A percentile compares a stretch with the other conserved stretches of the same genome.
phyloP scores from a whole-genome alignment of 2,113 vertebrate species.

The Coregonus clupeaformis region DNA sequence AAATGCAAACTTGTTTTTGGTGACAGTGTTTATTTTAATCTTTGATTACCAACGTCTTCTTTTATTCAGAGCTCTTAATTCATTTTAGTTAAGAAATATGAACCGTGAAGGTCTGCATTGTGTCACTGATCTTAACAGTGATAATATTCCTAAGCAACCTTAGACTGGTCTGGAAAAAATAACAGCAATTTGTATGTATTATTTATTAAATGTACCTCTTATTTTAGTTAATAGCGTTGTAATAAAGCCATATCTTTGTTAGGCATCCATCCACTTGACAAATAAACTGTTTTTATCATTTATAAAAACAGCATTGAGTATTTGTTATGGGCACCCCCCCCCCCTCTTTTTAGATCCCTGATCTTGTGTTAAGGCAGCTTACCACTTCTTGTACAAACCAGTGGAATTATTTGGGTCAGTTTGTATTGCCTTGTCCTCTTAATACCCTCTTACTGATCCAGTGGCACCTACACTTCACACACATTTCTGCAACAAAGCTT shows the following conservation, averaged over 20 bases:
- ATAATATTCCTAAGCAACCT: not conserved
- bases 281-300: not conserved
- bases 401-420: slow-evolving; percentile 37
- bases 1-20: slow-evolving; percentile 20
- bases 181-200: slow-evolving; percentile 28
- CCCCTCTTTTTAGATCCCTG: not conserved
- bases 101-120: slow-evolving; percentile 10
- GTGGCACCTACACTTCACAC: slow-evolving; percentile 56
- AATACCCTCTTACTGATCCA: slow-evolving; percentile 40
- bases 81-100: slow-evolving; percentile 21
- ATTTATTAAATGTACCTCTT: not conserved
- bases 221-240: not conserved
- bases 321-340: not conserved
- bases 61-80: slow-evolving; percentile 11
- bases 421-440: slow-evolving; percentile 8
- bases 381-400: not conserved
- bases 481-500: slow-evolving; percentile 41
- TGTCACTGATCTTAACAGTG: slow-evolving; percentile 17
- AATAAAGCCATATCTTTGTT: not conserved
- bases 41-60: slow-evolving; percentile 34
- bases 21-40: slow-evolving; percentile 56
- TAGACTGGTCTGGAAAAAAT: not conserved
- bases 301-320: not conserved
- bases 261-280: not conserved
- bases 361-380: not conserved